Evolutionary conservation across 2,113 vertebrate species (phyloP).

Genomic region (Dermatemys mawii): DNA sequence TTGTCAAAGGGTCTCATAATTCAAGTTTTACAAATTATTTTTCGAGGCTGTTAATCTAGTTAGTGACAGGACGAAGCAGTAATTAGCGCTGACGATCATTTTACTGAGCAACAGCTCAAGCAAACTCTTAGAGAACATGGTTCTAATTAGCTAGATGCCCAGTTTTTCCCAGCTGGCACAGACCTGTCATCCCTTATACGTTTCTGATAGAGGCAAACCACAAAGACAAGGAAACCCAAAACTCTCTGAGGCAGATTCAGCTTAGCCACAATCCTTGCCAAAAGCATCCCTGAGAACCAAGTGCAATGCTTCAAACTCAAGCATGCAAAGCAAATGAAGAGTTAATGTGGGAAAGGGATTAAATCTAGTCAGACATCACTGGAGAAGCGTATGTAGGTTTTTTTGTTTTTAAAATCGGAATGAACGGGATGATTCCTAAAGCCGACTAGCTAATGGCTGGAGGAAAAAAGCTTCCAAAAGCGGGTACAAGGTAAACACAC

Average conservation of each 20-base stretch:
- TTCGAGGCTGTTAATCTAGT: slow-evolving; percentile 6
- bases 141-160: not conserved
- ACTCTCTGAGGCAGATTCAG: not conserved
- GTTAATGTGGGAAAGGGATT: not conserved
- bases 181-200: not conserved
- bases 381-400: not conserved
- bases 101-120: not conserved
- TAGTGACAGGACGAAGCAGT: not conserved
- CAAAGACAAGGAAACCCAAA: not conserved
- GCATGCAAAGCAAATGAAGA: not conserved
- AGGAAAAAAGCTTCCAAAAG: not conserved
- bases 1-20: not conserved
- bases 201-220: not conserved
- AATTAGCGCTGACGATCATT: not conserved
- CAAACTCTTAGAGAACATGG: not conserved
- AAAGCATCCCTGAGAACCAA: not conserved
- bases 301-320: not conserved
- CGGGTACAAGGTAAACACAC: not conserved
- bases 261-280: fast-evolving
- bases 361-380: not conserved
- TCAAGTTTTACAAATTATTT: not conserved
- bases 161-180: not conserved
- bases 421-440: not conserved
- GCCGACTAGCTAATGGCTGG: not conserved
- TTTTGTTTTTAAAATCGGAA: not conserved